Evolutionary conservation across 1,140 invertebrate genomes (phyloP).

Genomic region (Micrasema longulum): DNA sequence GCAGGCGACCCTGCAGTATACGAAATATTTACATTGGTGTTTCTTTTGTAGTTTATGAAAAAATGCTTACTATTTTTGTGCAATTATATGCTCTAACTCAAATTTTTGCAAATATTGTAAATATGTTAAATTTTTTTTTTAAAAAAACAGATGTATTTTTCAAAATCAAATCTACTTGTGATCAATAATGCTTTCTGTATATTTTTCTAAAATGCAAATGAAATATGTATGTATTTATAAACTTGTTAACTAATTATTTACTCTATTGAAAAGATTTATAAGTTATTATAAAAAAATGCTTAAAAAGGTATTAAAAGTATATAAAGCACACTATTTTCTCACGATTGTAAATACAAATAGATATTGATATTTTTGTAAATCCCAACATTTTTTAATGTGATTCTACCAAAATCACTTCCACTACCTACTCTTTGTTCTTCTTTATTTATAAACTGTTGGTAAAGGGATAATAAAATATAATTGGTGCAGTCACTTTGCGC

Average conservation of each 20-base stretch:
- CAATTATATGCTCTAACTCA: too few relatives aligned
- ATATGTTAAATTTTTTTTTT: too few relatives aligned
- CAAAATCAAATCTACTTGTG: neutral
- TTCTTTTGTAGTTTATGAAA: too few relatives aligned
- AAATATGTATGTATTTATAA: constrained; percentile 9
- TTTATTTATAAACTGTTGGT: constrained; percentile 55
- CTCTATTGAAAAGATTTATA: constrained; percentile 16
- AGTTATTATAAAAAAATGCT: neutral
- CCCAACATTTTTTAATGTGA: constrained; percentile 52
- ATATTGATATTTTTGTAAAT: constrained; percentile 50
- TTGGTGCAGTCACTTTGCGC: constrained; percentile 49
- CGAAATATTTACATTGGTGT: too few relatives aligned
- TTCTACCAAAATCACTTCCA: constrained; percentile 49
- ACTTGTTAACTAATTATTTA: constrained; percentile 30
- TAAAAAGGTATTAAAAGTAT: constrained; percentile 32
- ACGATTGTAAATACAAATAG: constrained; percentile 45
- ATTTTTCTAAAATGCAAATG: constrained; percentile 10
- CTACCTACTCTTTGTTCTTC: constrained; percentile 53
- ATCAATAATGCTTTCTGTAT: constrained; percentile 8
- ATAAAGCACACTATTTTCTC: constrained; percentile 47
- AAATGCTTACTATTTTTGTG: too few relatives aligned
- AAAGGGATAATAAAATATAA: constrained; percentile 55
- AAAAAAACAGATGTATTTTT: constrained; percentile 24
- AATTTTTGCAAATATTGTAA: too few relatives aligned
- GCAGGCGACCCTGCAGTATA: too few relatives aligned